A percentile compares a stretch with the other conserved stretches of the same genome.
Conservation (phyloP, 2,113 vertebrate species). For the Leucoraja erinaceus region DNA sequence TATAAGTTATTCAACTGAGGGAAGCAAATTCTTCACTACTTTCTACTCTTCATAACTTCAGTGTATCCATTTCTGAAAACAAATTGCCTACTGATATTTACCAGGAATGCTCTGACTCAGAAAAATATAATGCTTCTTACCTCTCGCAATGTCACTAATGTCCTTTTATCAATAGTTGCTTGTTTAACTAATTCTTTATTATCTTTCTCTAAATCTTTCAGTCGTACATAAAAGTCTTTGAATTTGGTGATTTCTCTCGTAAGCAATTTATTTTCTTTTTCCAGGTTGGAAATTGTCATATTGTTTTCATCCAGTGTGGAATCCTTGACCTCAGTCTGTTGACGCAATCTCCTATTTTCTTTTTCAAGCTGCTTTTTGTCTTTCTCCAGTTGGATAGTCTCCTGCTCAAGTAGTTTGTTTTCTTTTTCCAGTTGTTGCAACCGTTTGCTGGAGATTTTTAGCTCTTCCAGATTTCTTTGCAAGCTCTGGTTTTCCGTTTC, state of each 20-base stretch:
- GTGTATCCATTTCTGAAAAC: too few species aligned
- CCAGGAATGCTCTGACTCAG: too few species aligned
- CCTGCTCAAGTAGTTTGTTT: conserved; percentile 82
- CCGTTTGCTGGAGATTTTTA: conserved; percentile 94
- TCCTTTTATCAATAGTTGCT: conserved; percentile 89
- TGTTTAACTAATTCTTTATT: conserved; percentile 92
- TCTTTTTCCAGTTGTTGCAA: conserved; percentile 90
- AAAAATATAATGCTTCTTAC: conserved; percentile 51
- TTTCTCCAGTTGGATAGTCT: conserved; percentile 86
- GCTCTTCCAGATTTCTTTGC: conserved; percentile 84
- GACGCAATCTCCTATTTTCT: conserved; percentile 88
- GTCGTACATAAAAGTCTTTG: conserved; percentile 76
- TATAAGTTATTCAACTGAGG: too few species aligned
- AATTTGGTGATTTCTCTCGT: conserved; percentile 80
- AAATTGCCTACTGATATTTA: too few species aligned
- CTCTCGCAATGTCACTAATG: conserved; percentile 81
- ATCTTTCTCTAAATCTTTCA: conserved; percentile 88
- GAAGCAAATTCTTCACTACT: too few species aligned
- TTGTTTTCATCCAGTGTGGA: conserved; percentile 84
- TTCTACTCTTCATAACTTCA: too few species aligned
- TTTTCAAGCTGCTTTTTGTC: conserved; percentile 96
- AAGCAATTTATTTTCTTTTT: conserved; percentile 88
- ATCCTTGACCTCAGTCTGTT: conserved; percentile 92
- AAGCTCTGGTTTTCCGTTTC: conserved; percentile 88
- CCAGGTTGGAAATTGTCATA: conserved; percentile 73